Evolutionary conservation across 2,888 invertebrate species (phyloP).

Genomic region (Polietes domitor): DNA sequence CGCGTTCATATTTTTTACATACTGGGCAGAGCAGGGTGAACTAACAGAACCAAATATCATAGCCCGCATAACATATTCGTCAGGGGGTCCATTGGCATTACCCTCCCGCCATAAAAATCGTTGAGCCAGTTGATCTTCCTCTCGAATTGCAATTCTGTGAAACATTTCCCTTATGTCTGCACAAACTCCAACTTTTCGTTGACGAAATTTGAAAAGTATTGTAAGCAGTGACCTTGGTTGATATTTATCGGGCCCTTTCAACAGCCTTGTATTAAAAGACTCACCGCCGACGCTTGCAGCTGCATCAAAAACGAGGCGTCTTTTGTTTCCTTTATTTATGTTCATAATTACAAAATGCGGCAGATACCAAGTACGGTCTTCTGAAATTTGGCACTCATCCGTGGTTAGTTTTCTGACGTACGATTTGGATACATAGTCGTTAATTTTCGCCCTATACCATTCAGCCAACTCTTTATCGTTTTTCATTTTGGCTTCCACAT

Average conservation of each 20-base stretch:
- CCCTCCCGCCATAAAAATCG: conserved; percentile 60
- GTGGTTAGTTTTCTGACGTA: conserved; percentile 39
- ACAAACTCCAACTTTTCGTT: conserved; percentile 22
- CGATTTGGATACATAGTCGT: not conserved
- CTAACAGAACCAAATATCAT: conserved; percentile 65
- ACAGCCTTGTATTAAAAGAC: conserved; percentile 55
- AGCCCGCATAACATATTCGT: conserved; percentile 53
- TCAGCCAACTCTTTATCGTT: conserved; percentile 35
- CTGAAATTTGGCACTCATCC: not conserved
- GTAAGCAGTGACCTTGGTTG: conserved; percentile 56
- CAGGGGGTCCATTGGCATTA: conserved; percentile 30
- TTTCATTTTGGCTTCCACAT: conserved; percentile 41
- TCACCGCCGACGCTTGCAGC: conserved; percentile 22
- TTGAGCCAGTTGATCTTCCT: conserved; percentile 60
- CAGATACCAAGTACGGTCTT: conserved; percentile 14
- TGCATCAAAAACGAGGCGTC: conserved; percentile 41
- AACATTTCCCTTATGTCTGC: conserved; percentile 40
- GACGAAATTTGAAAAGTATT: conserved; percentile 56
- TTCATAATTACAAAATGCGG: conserved; percentile 49
- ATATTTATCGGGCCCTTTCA: conserved; percentile 19
- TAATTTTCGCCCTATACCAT: conserved; percentile 30
- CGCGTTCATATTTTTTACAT: conserved; percentile 40
- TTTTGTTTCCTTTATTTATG: conserved; percentile 45
- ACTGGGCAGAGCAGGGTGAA: conserved; percentile 55
- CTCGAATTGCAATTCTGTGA: conserved; percentile 42